Percentiles rank a stretch among this genome's conserved stretches.
Evolutionary conservation across 2,113 vertebrate species (phyloP).

Genomic region (Tauraco erythrolophus): DNA sequence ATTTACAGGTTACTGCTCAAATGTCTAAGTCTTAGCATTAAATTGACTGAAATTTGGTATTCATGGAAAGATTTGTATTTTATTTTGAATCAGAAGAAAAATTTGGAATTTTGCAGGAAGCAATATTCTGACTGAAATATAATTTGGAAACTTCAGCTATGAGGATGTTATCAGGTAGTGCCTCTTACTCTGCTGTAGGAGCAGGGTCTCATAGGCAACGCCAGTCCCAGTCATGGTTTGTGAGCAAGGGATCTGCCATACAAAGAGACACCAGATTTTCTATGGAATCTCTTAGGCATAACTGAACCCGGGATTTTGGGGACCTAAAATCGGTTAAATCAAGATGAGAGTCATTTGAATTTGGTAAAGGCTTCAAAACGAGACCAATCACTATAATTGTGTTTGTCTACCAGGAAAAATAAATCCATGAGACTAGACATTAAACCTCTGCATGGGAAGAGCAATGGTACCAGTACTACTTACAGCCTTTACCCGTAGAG

Average conservation of each 20-base stretch:
- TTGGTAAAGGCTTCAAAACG: background rate
- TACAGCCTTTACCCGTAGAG: background rate
- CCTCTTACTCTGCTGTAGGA: background rate
- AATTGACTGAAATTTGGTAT: background rate
- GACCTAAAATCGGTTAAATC: background rate
- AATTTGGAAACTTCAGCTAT: background rate
- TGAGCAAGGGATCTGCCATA: background rate
- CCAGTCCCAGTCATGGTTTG: accelerated
- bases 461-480: no score
- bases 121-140: background rate
- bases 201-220: background rate
- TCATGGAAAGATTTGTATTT: background rate
- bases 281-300: accelerated
- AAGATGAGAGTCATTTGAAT: background rate
- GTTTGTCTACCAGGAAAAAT: background rate
- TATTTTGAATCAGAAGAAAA: background rate
- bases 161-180: background rate
- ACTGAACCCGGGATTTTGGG: background rate
- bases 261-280: background rate
- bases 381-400: background rate
- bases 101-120: background rate
- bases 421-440: background rate
- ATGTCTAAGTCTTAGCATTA: background rate
- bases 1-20: background rate
- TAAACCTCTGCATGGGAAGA: background rate